These are phyloP conservation scores for Morone saxatilis DNA, from an alignment of 2,113 vertebrate species.

Conservation along the genomic window DNA sequence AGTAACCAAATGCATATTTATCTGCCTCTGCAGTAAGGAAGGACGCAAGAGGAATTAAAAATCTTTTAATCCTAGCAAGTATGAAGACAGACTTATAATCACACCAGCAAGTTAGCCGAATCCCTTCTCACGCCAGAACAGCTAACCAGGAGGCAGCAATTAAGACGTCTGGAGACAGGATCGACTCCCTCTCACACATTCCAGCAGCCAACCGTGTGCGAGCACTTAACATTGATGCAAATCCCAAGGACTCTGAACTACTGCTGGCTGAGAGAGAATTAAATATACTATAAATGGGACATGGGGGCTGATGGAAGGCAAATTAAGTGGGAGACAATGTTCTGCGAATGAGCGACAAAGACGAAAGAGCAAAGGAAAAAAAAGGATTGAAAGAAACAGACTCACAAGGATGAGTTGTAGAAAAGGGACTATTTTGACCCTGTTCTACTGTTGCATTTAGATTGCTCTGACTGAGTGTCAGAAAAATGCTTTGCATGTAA, in stretches of 20 bases:
- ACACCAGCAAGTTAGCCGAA: conserved; percentile 24
- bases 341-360: conserved; percentile 44
- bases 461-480: conserved; percentile 14
- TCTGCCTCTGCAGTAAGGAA: conserved; percentile 13
- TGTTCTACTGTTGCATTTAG: conserved; percentile 39
- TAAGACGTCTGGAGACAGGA: conserved; percentile 53
- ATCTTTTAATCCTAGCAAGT: conserved; percentile 18
- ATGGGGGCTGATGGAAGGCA: conserved; percentile 36
- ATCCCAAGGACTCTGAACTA: conserved; percentile 69
- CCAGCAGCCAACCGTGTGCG: conserved; percentile 37
- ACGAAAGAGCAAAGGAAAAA: background rate
- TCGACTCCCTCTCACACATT: conserved; percentile 56
- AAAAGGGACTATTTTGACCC: conserved; percentile 22
- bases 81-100: conserved; percentile 16
- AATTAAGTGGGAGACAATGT: conserved; percentile 61
- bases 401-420: background rate
- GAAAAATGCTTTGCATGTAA: conserved; percentile 46
- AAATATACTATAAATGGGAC: conserved; percentile 56
- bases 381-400: background rate
- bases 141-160: conserved; percentile 43
- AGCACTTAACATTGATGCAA: conserved; percentile 66
- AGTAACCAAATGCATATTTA: conserved; percentile 11
- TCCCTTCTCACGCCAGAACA: background rate
- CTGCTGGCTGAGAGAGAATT: conserved; percentile 58
- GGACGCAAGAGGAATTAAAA: conserved; percentile 2